A percentile compares a stretch with the other conserved stretches of the same genome.
phyloP scores from a whole-genome alignment of 2,888 invertebrate species.

The Xylota sylvarum region DNA sequence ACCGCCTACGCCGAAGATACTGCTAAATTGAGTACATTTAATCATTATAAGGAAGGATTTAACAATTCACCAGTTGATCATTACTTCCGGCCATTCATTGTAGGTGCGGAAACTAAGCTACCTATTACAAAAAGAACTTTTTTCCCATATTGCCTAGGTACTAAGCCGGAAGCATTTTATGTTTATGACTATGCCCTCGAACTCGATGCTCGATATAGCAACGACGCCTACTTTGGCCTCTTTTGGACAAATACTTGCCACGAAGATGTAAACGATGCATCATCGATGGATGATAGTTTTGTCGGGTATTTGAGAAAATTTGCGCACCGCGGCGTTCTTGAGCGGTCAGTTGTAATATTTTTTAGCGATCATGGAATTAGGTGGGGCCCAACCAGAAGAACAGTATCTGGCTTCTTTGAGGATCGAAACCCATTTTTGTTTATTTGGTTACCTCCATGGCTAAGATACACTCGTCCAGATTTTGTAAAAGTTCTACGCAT shows the following conservation, averaged over 20 bases:
- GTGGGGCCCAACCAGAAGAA: not conserved
- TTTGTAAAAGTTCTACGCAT: not conserved
- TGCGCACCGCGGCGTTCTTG: not conserved
- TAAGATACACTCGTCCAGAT: not conserved
- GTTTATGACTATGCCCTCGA: not conserved
- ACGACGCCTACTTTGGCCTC: not conserved
- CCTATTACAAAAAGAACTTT: not conserved
- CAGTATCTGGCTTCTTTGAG: not conserved
- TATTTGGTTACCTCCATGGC: not conserved
- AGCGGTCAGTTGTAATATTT: not conserved
- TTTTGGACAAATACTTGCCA: not conserved
- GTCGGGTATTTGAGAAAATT: not conserved
- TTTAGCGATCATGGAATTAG: not conserved
- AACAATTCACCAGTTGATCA: not conserved
- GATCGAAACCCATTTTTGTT: not conserved
- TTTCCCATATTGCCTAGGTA: not conserved
- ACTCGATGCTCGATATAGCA: not conserved
- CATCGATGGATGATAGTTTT: not conserved
- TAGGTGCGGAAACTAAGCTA: not conserved
- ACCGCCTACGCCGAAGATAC: not conserved
- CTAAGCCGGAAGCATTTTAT: not conserved
- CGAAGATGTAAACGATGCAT: not conserved
- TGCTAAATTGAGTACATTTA: not conserved
- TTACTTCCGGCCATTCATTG: not conserved
- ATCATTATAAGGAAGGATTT: not conserved